A percentile compares a stretch with the other conserved stretches of the same genome.
Conservation (phyloP, 2,113 vertebrate genomes). For the Haemorhous mexicanus region DNA sequence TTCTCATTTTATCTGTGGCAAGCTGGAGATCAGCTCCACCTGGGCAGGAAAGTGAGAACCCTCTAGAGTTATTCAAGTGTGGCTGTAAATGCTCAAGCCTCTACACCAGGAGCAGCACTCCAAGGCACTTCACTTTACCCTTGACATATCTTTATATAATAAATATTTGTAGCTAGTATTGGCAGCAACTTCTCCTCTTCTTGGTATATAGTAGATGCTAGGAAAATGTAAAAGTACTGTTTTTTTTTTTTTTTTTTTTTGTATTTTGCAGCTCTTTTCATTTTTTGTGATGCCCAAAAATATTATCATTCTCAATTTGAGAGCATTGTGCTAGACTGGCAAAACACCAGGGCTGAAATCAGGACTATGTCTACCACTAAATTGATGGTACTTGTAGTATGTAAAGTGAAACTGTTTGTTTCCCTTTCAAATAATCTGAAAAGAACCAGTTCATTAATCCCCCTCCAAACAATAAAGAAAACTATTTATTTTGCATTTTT, state of each 20-base stretch:
- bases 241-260: neutral
- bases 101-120: neutral
- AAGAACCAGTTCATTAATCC: neutral
- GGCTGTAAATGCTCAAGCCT: neutral
- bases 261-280: neutral
- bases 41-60: neutral
- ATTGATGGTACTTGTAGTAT: neutral
- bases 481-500: neutral
- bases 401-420: neutral
- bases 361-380: neutral
- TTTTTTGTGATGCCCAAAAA: neutral
- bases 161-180: neutral
- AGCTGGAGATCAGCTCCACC: neutral
- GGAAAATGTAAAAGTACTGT: neutral
- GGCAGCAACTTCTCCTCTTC: neutral
- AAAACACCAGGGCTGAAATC: neutral
- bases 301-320: neutral
- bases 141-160: neutral
- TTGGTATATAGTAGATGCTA: neutral
- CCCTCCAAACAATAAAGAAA: neutral
- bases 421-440: neutral
- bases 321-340: neutral
- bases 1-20: neutral
- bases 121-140: neutral
- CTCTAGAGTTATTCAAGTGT: fast-evolving